Conservation (phyloP, 2,888 invertebrate genomes). For the Lithophane leautieri region DNA sequence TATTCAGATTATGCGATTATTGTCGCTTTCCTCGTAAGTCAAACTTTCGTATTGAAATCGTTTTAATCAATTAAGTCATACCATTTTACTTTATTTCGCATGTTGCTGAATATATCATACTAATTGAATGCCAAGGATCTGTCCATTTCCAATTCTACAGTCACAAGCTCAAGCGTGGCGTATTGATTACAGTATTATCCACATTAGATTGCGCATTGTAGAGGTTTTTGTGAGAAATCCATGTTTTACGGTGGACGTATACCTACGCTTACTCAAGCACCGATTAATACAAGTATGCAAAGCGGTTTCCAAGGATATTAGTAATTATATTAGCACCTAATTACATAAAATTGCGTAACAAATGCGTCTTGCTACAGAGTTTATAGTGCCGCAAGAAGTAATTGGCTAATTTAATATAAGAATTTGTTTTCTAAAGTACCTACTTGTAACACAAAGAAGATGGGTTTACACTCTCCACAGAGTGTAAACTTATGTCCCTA, state of each 20-base stretch:
- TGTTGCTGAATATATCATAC: neutral
- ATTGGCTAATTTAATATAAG: conserved; percentile 51
- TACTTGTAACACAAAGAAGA: conserved; percentile 47
- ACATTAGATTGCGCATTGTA: conserved; percentile 21
- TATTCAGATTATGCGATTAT: conserved; percentile 72
- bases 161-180: conserved; percentile 1
- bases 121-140: neutral
- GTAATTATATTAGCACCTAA: conserved; percentile 51
- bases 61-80: conserved; percentile 9
- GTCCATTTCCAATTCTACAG: conserved; percentile 4
- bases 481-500: conserved; percentile 48
- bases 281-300: conserved; percentile 24
- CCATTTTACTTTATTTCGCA: neutral
- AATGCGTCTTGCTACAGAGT: conserved; percentile 29
- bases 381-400: conserved; percentile 45
- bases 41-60: neutral
- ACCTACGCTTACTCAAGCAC: neutral
- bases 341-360: conserved; percentile 47
- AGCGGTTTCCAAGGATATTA: conserved; percentile 50
- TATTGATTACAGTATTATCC: conserved; percentile 28
- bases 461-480: conserved; percentile 6
- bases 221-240: neutral
- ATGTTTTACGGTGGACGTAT: conserved; percentile 11
- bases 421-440: conserved; percentile 52
- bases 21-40: conserved; percentile 53